These are phyloP conservation scores for Moxostoma hubbsi DNA, from an alignment of 2,797 vertebrate genomes.

Conservation along the genomic window DNA sequence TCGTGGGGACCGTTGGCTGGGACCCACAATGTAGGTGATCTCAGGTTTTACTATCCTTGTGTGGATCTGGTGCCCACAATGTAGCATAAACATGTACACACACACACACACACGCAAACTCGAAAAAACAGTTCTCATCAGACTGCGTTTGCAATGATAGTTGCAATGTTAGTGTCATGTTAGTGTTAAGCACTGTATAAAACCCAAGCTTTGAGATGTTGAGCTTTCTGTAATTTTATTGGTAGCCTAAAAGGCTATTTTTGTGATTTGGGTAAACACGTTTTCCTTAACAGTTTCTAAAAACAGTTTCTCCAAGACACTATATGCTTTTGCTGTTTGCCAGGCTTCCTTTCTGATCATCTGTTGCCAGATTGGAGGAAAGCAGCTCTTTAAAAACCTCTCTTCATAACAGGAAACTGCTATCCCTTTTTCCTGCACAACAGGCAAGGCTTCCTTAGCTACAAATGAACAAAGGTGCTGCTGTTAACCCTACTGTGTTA, in stretches of 20 bases:
- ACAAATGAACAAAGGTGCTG: slow-evolving; percentile 86
- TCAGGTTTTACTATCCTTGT: no score
- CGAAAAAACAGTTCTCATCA: no score
- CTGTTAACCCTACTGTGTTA: slow-evolving; percentile 82
- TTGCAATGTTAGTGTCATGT: no score
- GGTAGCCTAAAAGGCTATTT: slow-evolving; percentile 56
- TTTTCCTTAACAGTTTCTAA: slow-evolving; percentile 73
- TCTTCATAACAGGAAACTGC: slow-evolving; percentile 99
- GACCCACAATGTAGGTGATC: no score
- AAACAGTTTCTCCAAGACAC: slow-evolving; percentile 72
- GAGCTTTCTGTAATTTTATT: slow-evolving; percentile 42
- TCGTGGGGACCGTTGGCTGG: no score
- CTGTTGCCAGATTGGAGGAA: slow-evolving; percentile 90
- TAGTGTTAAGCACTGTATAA: not conserved
- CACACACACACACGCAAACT: no score
- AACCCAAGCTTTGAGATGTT: not conserved
- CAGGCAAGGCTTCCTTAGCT: slow-evolving; percentile 93
- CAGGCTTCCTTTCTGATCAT: slow-evolving; percentile 85
- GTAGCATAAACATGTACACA: no score
- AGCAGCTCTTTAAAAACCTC: slow-evolving; percentile 86
- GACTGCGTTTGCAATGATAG: no score
- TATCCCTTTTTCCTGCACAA: slow-evolving; percentile 97
- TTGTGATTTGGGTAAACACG: slow-evolving; percentile 59
- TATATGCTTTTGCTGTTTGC: slow-evolving; percentile 72
- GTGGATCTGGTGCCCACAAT: no score